These are phyloP conservation scores for Mungos mungo DNA, from an alignment of 2,113 vertebrate species.

Conservation along the genomic window DNA sequence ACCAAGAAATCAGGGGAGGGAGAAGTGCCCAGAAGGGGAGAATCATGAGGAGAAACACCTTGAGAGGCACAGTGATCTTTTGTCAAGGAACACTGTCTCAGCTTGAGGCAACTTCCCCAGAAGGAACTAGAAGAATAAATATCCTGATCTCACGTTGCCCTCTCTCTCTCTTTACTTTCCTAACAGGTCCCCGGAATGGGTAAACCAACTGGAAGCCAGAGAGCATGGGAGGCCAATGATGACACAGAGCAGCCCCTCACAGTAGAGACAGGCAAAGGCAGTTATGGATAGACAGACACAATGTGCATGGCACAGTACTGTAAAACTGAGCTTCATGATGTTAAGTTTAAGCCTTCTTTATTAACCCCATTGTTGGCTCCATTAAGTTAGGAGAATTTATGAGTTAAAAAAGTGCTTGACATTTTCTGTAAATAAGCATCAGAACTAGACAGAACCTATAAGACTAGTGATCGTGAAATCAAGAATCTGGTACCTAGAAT, in stretches of 20 bases:
- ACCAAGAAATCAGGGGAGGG: background rate
- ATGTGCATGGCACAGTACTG: background rate
- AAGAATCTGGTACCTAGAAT: background rate
- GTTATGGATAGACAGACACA: background rate
- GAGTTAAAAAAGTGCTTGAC: background rate
- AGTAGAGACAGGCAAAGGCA: background rate
- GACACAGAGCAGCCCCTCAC: background rate
- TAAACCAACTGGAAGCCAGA: constrained; percentile 30
- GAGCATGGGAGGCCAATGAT: background rate
- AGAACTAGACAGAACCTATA: background rate
- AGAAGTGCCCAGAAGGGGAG: background rate
- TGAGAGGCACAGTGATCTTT: background rate
- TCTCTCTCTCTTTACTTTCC: background rate
- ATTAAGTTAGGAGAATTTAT: background rate
- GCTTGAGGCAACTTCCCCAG: background rate
- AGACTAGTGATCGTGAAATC: background rate
- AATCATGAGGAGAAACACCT: background rate
- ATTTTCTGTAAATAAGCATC: background rate
- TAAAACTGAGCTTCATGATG: background rate
- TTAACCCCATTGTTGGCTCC: background rate
- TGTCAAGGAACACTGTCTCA: background rate
- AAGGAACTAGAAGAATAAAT: constrained; percentile 28
- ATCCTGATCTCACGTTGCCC: background rate
- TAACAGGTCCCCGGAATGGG: background rate
- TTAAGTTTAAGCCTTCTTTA: background rate